phyloP scores from a whole-genome alignment of 2,113 vertebrate species.

The Tenrec ecaudatus region DNA sequence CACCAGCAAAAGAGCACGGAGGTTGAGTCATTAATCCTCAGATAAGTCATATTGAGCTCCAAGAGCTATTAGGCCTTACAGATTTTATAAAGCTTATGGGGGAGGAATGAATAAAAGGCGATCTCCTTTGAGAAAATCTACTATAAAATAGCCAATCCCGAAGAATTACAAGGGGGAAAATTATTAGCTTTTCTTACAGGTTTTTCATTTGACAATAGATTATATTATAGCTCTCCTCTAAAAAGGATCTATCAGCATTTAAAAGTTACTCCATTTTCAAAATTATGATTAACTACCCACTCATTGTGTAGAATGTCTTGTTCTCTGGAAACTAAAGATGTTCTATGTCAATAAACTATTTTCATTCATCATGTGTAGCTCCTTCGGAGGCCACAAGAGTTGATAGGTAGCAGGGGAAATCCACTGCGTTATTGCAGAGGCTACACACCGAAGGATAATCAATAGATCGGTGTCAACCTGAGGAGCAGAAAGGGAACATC shows the following conservation, averaged over 20 bases:
- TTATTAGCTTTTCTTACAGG: conserved; percentile 71
- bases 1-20: conserved; percentile 29
- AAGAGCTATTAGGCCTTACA: conserved; percentile 44
- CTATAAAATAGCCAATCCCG: conserved; percentile 59
- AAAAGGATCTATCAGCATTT: conserved; percentile 69
- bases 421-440: conserved; percentile 54
- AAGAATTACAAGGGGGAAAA: conserved; percentile 60
- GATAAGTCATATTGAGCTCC: conserved; percentile 60
- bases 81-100: conserved; percentile 53
- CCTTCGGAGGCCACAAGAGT: conserved; percentile 22
- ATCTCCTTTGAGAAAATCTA: conserved; percentile 67
- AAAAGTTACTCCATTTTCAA: conserved; percentile 71
- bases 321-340: conserved; percentile 71
- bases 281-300: conserved; percentile 75
- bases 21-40: conserved; percentile 75
- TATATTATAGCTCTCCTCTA: conserved; percentile 69
- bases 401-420: conserved; percentile 61
- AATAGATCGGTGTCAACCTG: conserved; percentile 61
- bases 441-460: conserved; percentile 66
- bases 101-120: background rate
- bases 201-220: conserved; percentile 69
- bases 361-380: conserved; percentile 65
- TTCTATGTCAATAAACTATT: conserved; percentile 72
- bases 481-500: background rate
- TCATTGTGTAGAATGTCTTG: conserved; percentile 73